Evolutionary conservation across 2,113 vertebrate genomes (phyloP).

Genomic region (Chionis minor): DNA sequence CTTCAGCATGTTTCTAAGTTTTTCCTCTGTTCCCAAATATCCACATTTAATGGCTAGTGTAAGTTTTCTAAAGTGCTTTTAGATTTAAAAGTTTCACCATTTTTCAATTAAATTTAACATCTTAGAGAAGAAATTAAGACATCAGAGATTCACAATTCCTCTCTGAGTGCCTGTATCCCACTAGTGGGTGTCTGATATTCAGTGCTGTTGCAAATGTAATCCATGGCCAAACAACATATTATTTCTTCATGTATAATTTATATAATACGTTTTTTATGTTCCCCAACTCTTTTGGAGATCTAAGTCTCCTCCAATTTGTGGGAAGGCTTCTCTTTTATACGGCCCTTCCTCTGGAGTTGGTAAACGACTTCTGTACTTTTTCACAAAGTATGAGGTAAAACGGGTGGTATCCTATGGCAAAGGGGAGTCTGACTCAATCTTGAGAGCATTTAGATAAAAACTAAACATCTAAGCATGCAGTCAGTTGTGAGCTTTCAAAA

Average conservation of each 20-base stretch:
- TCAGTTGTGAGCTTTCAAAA: background rate
- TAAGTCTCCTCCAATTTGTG: background rate
- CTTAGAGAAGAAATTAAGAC: background rate
- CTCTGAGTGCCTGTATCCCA: background rate
- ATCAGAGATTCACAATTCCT: background rate
- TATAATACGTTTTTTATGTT: background rate
- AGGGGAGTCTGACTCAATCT: background rate
- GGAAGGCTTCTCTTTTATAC: background rate
- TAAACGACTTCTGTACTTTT: background rate
- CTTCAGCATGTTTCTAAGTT: slow-evolving; percentile 4
- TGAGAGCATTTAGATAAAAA: background rate
- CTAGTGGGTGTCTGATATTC: background rate
- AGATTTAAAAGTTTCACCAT: background rate
- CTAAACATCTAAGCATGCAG: background rate
- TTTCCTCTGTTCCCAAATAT: slow-evolving; percentile 20
- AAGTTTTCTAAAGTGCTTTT: background rate
- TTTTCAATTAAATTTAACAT: background rate
- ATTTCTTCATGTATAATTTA: background rate
- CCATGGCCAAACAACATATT: background rate
- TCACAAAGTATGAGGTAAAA: background rate
- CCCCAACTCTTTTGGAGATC: background rate
- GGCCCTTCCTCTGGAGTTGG: background rate
- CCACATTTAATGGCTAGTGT: background rate
- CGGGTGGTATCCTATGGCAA: background rate
- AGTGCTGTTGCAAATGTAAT: background rate